These are phyloP conservation scores for Bembecia ichneumoniformis DNA, from an alignment of 2,888 invertebrate genomes.

Conservation along the genomic window DNA sequence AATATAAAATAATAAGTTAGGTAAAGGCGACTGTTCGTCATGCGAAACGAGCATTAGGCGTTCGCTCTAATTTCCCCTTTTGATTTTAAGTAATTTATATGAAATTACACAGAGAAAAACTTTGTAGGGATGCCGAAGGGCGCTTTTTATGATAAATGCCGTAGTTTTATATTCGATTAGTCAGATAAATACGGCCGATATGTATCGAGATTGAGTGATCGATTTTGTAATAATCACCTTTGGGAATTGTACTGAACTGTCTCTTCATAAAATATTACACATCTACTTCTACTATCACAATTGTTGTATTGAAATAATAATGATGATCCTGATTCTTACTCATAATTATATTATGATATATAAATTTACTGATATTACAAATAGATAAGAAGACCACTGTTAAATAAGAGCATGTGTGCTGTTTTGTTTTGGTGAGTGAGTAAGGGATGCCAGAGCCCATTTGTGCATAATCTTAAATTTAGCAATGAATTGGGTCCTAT, in stretches of 20 bases:
- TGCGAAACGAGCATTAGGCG: slow-evolving; percentile 65
- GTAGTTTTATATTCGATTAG: slow-evolving; percentile 56
- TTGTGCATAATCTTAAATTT: too few relatives aligned
- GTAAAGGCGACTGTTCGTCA: slow-evolving; percentile 45
- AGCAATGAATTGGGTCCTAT: too few relatives aligned
- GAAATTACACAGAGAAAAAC: slow-evolving; percentile 52
- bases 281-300: background rate
- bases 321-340: too few relatives aligned
- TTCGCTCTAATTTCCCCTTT: slow-evolving; percentile 55
- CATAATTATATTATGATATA: too few relatives aligned
- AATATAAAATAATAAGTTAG: slow-evolving; percentile 58
- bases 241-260: background rate
- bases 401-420: too few relatives aligned
- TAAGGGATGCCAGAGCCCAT: too few relatives aligned
- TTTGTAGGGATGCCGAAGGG: slow-evolving; percentile 31
- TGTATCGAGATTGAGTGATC: slow-evolving; percentile 45
- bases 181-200: slow-evolving; percentile 43
- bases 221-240: slow-evolving; percentile 43
- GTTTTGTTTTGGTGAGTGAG: too few relatives aligned
- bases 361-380: too few relatives aligned
- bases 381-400: too few relatives aligned
- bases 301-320: background rate
- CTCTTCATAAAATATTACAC: background rate
- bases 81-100: slow-evolving; percentile 70
- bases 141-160: slow-evolving; percentile 43